These are phyloP conservation scores for Gorsachius goisagi DNA, from an alignment of 2,113 vertebrate genomes.

Conservation along the genomic window DNA sequence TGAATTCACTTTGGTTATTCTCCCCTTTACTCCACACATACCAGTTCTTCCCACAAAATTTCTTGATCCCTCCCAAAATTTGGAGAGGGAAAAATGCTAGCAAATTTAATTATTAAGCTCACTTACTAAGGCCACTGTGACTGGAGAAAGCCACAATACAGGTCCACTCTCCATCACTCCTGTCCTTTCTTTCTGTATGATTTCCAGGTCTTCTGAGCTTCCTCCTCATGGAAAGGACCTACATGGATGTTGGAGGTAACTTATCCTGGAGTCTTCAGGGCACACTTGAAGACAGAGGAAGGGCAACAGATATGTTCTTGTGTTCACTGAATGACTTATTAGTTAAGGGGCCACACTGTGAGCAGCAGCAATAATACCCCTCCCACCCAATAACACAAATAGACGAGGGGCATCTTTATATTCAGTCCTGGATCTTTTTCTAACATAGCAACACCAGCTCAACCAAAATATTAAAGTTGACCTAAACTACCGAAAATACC, in stretches of 20 bases:
- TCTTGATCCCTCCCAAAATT: neutral
- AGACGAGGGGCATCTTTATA: neutral
- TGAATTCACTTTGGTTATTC: neutral
- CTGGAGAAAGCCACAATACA: neutral
- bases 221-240: neutral
- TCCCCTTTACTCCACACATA: neutral
- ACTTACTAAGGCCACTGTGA: neutral
- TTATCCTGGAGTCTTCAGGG: neutral
- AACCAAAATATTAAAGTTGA: neutral
- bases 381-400: neutral
- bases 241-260: neutral
- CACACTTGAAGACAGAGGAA: neutral
- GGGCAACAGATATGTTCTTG: neutral
- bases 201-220: neutral
- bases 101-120: neutral
- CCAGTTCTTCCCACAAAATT: neutral
- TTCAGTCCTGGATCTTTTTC: neutral
- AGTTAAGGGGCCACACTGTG: neutral
- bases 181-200: neutral
- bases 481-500: neutral
- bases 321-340: neutral
- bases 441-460: neutral
- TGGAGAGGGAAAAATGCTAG: neutral
- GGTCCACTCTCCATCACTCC: neutral
- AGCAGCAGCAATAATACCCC: neutral